Evolutionary conservation across 2,113 vertebrate species (phyloP).

Genomic region (Muscicapa adusta): DNA sequence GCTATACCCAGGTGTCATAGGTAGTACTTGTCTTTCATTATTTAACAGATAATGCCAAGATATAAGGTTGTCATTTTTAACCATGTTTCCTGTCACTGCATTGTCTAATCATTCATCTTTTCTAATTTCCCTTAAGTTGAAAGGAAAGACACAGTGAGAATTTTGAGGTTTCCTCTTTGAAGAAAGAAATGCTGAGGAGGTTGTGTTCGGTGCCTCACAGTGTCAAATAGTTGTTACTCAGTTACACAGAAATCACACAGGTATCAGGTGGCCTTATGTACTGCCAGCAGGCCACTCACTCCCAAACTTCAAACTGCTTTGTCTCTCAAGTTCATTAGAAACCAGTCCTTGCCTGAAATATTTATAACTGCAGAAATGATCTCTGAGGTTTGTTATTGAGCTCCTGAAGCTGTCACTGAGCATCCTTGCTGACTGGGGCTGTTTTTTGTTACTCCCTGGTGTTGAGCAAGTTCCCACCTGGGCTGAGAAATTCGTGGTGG

Average conservation of each 20-base stretch:
- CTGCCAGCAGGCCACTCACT: not conserved
- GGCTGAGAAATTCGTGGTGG: not conserved
- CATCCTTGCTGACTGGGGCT: not conserved
- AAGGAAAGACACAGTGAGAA: not conserved
- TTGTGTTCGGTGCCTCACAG: not conserved
- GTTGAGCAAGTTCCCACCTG: not conserved
- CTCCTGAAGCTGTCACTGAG: not conserved
- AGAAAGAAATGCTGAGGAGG: not conserved
- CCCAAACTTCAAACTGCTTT: too few species aligned
- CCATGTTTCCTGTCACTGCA: not conserved
- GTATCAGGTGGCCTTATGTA: accelerated
- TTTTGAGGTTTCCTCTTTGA: not conserved
- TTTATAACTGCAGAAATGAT: not conserved
- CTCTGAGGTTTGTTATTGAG: not conserved
- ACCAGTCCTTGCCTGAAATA: not conserved
- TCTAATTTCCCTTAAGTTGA: not conserved
- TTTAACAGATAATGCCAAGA: not conserved
- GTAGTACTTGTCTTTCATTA: not conserved
- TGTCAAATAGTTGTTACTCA: not conserved
- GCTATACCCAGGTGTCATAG: not conserved
- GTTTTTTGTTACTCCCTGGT: accelerated
- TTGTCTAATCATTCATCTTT: not conserved
- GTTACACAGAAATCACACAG: not conserved
- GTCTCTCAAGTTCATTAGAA: not conserved
- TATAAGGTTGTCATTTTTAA: not conserved